phyloP scores from a whole-genome alignment of 1,140 invertebrate genomes.

The Megathymus violae region DNA sequence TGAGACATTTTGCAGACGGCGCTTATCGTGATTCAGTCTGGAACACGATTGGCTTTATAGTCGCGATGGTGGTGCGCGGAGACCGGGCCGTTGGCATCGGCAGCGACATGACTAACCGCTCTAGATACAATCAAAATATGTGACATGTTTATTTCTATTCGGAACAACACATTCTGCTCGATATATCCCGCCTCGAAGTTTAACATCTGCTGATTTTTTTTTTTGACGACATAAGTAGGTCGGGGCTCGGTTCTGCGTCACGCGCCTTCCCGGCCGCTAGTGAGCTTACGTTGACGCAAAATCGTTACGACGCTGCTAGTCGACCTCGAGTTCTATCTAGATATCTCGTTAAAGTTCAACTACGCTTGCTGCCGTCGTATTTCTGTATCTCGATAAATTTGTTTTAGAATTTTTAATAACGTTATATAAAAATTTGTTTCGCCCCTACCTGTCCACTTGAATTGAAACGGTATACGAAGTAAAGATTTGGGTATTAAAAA shows the following conservation, averaged over 20 bases:
- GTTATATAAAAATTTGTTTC: neutral
- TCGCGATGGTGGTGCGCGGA: constrained; percentile 62
- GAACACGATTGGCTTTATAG: constrained; percentile 78
- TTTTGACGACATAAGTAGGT: constrained; percentile 81
- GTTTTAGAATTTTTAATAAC: neutral
- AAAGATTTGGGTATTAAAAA: no score
- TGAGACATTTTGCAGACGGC: constrained; percentile 83
- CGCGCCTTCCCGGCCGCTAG: constrained; percentile 50
- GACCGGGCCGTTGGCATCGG: constrained; percentile 79
- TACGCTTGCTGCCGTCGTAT: constrained; percentile 1
- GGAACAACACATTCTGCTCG: constrained; percentile 78
- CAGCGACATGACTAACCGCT: constrained; percentile 81
- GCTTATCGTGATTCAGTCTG: constrained; percentile 81
- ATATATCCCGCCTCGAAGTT: constrained; percentile 75
- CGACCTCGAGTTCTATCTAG: constrained; percentile 44
- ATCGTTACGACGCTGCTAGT: constrained; percentile 62
- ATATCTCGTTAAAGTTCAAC: constrained; percentile 24
- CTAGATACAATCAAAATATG: constrained; percentile 83
- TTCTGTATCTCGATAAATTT: neutral
- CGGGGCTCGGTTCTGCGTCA: constrained; percentile 78
- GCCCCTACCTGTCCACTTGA: no score
- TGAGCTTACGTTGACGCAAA: constrained; percentile 75
- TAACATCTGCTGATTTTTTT: constrained; percentile 80
- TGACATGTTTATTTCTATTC: constrained; percentile 83
- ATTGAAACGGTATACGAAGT: no score